These are phyloP conservation scores for Hyperoplus immaculatus DNA, from an alignment of 2,797 vertebrate species.

Conservation along the genomic window DNA sequence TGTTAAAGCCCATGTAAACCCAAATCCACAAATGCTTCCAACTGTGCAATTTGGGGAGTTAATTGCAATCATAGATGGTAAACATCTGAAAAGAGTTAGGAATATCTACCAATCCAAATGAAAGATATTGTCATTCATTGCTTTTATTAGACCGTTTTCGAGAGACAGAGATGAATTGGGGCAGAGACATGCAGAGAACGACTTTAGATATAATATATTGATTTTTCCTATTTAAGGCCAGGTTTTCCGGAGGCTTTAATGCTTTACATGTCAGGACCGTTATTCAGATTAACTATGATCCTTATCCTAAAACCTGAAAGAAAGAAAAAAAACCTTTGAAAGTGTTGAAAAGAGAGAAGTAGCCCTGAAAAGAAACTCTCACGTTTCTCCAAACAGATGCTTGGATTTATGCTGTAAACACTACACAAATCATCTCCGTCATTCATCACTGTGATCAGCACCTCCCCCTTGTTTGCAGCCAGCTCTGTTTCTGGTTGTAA, in stretches of 20 bases:
- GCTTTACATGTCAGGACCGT: background rate
- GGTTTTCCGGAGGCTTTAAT: background rate
- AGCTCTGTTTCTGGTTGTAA: slow-evolving; percentile 85
- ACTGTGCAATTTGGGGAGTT: too few relatives aligned
- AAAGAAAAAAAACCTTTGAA: background rate
- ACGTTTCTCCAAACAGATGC: slow-evolving; percentile 33
- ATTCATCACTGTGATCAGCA: slow-evolving; percentile 82
- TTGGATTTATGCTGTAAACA: slow-evolving; percentile 73
- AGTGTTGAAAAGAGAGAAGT: slow-evolving; percentile 27
- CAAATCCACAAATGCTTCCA: too few relatives aligned
- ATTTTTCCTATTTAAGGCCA: too few relatives aligned
- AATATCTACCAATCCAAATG: too few relatives aligned
- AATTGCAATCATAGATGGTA: too few relatives aligned
- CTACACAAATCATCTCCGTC: slow-evolving; percentile 76
- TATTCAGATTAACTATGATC: slow-evolving; percentile 4
- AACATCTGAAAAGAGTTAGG: too few relatives aligned
- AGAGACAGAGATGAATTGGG: too few relatives aligned
- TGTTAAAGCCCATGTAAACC: background rate
- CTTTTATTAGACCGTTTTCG: too few relatives aligned
- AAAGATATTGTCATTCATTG: too few relatives aligned
- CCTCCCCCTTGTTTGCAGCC: slow-evolving; percentile 73
- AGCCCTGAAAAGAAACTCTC: slow-evolving; percentile 33
- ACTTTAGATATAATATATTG: too few relatives aligned
- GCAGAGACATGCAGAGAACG: too few relatives aligned
- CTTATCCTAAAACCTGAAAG: background rate